A percentile compares a stretch with the other conserved stretches of the same genome.
These are phyloP conservation scores for Dysidea cf. avara DNA, from an alignment of 37 sponge, comb jelly and placozoan species.

Conservation along the genomic window DNA sequence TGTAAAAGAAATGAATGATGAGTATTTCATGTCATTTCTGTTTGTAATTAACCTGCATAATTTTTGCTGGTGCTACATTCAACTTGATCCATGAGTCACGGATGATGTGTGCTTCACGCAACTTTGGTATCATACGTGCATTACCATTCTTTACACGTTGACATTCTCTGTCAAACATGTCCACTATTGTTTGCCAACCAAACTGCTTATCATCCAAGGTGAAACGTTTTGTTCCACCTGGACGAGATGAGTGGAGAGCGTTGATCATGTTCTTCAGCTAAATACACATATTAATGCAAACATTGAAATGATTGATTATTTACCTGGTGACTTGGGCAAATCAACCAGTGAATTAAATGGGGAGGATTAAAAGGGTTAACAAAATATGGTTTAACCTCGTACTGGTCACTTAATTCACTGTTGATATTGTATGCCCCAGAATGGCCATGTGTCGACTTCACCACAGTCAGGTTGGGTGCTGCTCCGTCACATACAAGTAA, in stretches of 20 bases:
- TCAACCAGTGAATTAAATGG: slow-evolving; percentile 1
- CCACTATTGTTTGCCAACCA: slow-evolving; percentile 35
- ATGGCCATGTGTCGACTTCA: no score
- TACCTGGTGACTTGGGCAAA: slow-evolving; percentile 39
- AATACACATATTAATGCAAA: not conserved
- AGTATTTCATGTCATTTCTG: not conserved
- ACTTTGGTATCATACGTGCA: slow-evolving; percentile 3
- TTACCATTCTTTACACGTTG: not conserved
- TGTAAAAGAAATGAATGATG: not conserved
- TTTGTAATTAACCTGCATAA: slow-evolving; percentile 33
- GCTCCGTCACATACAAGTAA: no score
- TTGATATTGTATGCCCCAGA: no score
- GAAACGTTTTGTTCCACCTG: slow-evolving; percentile 26
- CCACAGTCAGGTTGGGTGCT: no score
- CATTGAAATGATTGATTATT: not conserved
- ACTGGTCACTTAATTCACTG: no score
- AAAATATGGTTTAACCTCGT: not conserved
- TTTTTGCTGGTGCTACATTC: slow-evolving; percentile 40
- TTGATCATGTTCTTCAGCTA: slow-evolving; percentile 46
- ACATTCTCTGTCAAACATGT: slow-evolving; percentile 17
- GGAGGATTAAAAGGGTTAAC: slow-evolving; percentile 8
- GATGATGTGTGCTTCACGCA: slow-evolving; percentile 11
- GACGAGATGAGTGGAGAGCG: slow-evolving; percentile 24
- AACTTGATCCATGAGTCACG: slow-evolving; percentile 35
- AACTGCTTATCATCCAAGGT: slow-evolving; percentile 3